A percentile compares a stretch with the other conserved stretches of the same genome.
phyloP scores from a whole-genome alignment of 2,113 vertebrate genomes.

The Anoura caudifer region DNA sequence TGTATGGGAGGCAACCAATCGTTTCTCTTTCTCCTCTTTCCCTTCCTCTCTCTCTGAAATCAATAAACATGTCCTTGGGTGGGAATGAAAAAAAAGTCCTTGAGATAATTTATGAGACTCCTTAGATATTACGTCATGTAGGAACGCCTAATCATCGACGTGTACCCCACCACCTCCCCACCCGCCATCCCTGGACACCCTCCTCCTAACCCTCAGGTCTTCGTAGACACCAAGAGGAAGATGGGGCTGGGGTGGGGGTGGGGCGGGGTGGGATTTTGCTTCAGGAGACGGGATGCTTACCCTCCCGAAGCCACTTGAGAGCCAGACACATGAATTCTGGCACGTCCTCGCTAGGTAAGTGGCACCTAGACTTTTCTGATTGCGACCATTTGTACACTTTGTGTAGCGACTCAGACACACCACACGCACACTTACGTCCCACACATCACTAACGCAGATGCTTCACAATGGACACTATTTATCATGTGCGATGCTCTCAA shows the following conservation, averaged over 20 bases:
- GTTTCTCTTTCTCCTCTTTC: too few relatives aligned
- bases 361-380: not conserved
- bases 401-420: not conserved
- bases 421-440: not conserved
- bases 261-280: not conserved
- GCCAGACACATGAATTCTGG: not conserved
- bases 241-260: fast-evolving
- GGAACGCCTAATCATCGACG: not conserved
- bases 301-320: not conserved
- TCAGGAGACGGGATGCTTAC: not conserved
- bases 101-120: not conserved
- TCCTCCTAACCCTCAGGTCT: not conserved
- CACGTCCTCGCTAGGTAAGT: not conserved
- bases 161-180: too few relatives aligned
- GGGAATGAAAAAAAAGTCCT: not conserved
- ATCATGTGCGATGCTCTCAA: not conserved
- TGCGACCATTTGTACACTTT: not conserved
- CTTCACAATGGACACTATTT: not conserved
- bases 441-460: not conserved
- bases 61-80: too few relatives aligned
- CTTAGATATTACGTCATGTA: not conserved
- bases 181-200: too few relatives aligned
- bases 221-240: not conserved
- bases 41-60: too few relatives aligned
- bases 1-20: too few relatives aligned